A percentile compares a stretch with the other conserved stretches of the same genome.
Evolutionary conservation across 2,113 vertebrate species (phyloP).

Genomic region (Misgurnus anguillicaudatus): DNA sequence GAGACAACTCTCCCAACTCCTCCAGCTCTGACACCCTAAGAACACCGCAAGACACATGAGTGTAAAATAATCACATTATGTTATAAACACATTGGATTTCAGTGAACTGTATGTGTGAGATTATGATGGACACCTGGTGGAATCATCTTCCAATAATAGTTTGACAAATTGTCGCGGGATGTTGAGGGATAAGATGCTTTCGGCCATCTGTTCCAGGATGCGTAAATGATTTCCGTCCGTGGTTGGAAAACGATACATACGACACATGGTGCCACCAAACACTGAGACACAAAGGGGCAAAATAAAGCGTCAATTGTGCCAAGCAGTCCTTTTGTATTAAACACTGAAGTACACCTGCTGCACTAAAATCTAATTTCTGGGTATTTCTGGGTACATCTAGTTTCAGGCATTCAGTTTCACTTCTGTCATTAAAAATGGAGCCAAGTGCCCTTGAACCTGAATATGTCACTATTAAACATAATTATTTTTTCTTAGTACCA

Average conservation of each 20-base stretch:
- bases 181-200: slow-evolving; percentile 89
- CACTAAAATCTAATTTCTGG: background rate
- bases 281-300: slow-evolving; percentile 69
- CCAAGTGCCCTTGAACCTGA: background rate
- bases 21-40: slow-evolving; percentile 90
- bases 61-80: background rate
- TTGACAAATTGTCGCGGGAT: slow-evolving; percentile 94
- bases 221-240: slow-evolving; percentile 92
- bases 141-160: slow-evolving; percentile 92
- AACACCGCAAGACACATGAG: slow-evolving; percentile 27
- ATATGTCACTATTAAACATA: background rate
- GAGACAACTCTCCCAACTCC: slow-evolving; percentile 93
- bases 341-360: background rate
- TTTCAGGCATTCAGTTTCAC: background rate
- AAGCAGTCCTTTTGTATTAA: background rate
- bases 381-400: background rate
- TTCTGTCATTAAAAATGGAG: slow-evolving; percentile 14
- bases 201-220: slow-evolving; percentile 97
- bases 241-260: slow-evolving; percentile 96
- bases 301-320: slow-evolving; percentile 1
- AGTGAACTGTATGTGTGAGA: background rate
- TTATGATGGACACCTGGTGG: slow-evolving; percentile 78
- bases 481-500: slow-evolving; percentile 1
- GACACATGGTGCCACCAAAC: slow-evolving; percentile 94
- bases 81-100: background rate